Conservation (phyloP, 37 sponge, comb jelly and placozoan genomes). For the Ianthella basta region DNA sequence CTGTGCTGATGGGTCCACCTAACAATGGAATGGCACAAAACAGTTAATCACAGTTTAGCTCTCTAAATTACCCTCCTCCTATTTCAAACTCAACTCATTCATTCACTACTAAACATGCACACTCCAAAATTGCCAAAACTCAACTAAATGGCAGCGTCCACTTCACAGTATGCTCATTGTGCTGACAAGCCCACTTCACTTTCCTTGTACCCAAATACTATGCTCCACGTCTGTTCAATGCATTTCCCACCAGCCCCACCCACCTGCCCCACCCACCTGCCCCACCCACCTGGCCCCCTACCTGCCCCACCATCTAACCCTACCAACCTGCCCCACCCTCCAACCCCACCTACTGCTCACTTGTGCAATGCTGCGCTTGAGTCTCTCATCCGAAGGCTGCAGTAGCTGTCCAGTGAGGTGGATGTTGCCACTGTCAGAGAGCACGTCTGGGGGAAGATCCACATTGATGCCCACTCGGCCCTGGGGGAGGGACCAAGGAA, state of each 20-base stretch:
- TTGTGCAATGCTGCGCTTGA: conserved; percentile 70
- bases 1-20: conserved; percentile 50
- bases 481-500: conserved; percentile 29
- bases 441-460: conserved; percentile 86
- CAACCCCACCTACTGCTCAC: conserved; percentile 35
- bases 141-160: too few relatives aligned
- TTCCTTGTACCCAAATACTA: not conserved
- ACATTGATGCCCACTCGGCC: conserved; percentile 94
- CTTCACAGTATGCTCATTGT: not conserved
- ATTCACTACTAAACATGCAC: too few relatives aligned
- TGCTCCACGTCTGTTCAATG: not conserved
- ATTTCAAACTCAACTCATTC: too few relatives aligned
- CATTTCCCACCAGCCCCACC: not conserved
- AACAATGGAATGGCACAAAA: not conserved
- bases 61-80: too few relatives aligned
- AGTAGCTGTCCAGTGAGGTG: conserved; percentile 78
- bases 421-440: conserved; percentile 79
- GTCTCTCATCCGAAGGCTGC: conserved; percentile 77
- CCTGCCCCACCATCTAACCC: too few relatives aligned
- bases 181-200: not conserved
- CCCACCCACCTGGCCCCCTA: too few relatives aligned
- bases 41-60: too few relatives aligned
- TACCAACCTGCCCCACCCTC: too few relatives aligned
- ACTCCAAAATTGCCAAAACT: too few relatives aligned
- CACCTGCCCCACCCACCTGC: too few relatives aligned